phyloP scores from a whole-genome alignment of 2,113 vertebrate genomes.

The Mus spicilegus region DNA sequence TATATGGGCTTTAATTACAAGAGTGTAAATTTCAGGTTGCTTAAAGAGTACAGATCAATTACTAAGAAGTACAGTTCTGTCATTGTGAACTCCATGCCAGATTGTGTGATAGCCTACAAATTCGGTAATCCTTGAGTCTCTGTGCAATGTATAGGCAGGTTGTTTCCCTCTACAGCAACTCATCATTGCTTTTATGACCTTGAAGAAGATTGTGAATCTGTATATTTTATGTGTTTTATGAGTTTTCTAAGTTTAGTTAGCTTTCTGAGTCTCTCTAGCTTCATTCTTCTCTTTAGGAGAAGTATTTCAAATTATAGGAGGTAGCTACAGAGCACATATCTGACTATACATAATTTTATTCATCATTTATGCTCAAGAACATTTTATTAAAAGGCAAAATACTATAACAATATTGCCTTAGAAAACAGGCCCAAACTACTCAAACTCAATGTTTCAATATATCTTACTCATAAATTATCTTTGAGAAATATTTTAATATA shows the following conservation, averaged over 20 bases:
- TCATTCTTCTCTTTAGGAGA: background rate
- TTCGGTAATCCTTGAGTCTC: background rate
- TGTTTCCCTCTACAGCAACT: background rate
- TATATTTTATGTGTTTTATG: background rate
- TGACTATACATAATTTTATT: background rate
- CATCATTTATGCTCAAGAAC: background rate
- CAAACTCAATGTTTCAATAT: background rate
- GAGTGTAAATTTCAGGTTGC: background rate
- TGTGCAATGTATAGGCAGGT: too few relatives aligned
- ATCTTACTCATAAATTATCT: background rate
- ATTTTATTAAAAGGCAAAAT: background rate
- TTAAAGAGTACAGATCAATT: background rate
- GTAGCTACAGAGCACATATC: background rate
- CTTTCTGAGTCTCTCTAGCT: background rate
- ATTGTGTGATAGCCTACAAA: background rate
- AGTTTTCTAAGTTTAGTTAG: background rate
- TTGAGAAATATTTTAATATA: background rate
- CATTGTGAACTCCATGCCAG: too few relatives aligned
- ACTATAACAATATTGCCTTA: background rate
- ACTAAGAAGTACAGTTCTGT: background rate
- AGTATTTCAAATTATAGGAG: background rate
- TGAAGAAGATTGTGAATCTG: background rate
- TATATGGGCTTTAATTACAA: background rate
- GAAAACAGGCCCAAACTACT: background rate
- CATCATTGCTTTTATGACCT: too few relatives aligned